phyloP scores from a whole-genome alignment of 1,140 invertebrate species.

The Argopecten irradians region DNA sequence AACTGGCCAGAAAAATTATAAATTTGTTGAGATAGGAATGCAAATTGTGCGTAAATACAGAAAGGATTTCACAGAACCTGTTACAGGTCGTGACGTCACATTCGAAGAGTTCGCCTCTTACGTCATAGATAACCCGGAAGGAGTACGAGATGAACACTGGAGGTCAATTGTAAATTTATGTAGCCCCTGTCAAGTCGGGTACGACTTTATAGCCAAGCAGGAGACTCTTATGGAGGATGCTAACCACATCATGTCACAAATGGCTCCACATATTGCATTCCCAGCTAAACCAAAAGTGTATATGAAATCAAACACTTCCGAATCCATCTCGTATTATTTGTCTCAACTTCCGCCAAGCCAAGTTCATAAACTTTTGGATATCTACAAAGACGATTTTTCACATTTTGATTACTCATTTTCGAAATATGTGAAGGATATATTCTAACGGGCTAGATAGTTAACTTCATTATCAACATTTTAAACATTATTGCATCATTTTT shows the following conservation, averaged over 20 bases:
- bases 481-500: no score
- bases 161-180: slow-evolving; percentile 88
- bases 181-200: slow-evolving; percentile 91
- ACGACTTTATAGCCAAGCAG: slow-evolving; percentile 94
- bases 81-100: slow-evolving; percentile 88
- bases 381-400: not conserved
- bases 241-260: slow-evolving; percentile 11
- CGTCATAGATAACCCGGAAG: slow-evolving; percentile 81
- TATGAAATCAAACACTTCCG: not conserved
- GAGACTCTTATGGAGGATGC: slow-evolving; percentile 86
- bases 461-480: no score
- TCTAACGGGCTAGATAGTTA: not conserved
- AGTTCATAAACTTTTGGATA: not conserved
- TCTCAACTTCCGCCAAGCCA: not conserved
- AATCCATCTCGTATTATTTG: not conserved
- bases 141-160: slow-evolving; percentile 91
- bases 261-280: not conserved
- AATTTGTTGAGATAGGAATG: slow-evolving; percentile 87
- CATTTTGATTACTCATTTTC: not conserved
- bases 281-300: not conserved
- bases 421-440: not conserved
- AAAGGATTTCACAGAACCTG: slow-evolving; percentile 83
- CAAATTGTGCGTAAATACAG: slow-evolving; percentile 83
- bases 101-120: slow-evolving; percentile 92
- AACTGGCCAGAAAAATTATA: slow-evolving; percentile 79